phyloP scores from a whole-genome alignment of 2,113 vertebrate species.

The Alaudala cheleensis region DNA sequence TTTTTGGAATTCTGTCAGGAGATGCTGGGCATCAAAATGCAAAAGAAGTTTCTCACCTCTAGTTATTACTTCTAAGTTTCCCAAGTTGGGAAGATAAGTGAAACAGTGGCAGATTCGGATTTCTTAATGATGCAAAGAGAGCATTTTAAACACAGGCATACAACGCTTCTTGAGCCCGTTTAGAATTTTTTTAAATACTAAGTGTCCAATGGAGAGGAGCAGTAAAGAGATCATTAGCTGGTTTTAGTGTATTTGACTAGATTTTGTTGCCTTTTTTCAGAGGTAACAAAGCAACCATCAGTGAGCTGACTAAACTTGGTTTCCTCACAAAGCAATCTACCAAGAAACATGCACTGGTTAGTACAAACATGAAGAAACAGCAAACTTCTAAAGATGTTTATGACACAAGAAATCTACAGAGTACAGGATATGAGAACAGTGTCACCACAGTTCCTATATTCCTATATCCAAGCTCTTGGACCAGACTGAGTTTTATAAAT shows the following conservation, averaged over 20 bases:
- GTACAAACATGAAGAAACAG: background rate
- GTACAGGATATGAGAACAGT: background rate
- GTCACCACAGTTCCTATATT: background rate
- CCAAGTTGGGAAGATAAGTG: background rate
- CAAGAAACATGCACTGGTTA: background rate
- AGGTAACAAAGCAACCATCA: background rate
- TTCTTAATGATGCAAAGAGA: background rate
- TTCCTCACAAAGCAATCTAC: background rate
- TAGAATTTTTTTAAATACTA: background rate
- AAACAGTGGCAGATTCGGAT: background rate
- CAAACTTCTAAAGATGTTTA: background rate
- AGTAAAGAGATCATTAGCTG: background rate
- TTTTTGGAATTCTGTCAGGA: background rate
- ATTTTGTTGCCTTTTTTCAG: background rate
- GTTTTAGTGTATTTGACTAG: background rate
- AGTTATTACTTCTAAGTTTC: background rate
- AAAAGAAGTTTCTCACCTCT: background rate
- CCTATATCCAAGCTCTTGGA: background rate
- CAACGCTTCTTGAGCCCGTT: background rate
- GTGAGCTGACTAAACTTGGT: background rate
- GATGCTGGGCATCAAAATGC: background rate
- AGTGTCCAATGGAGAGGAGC: background rate
- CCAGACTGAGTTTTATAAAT: background rate
- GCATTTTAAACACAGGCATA: background rate
- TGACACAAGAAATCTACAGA: background rate